Evolutionary conservation across 2,797 vertebrate species (phyloP).

Genomic region (Aselliscus stoliczkanus): DNA sequence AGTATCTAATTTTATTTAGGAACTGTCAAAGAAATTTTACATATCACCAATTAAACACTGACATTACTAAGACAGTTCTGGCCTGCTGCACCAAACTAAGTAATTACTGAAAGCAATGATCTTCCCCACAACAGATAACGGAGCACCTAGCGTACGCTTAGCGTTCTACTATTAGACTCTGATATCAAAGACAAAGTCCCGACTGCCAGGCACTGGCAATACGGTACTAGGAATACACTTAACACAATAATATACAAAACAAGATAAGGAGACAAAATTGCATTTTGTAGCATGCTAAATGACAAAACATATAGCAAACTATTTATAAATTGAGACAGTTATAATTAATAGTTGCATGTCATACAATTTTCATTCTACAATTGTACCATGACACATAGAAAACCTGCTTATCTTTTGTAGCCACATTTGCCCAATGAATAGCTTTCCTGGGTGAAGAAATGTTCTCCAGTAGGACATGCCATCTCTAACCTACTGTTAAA

Average conservation of each 20-base stretch:
- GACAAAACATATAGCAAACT: constrained; percentile 1
- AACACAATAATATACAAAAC: background rate
- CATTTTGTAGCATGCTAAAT: background rate
- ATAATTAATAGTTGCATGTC: background rate
- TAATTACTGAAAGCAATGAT: background rate
- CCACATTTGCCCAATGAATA: background rate
- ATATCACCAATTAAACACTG: constrained; percentile 8
- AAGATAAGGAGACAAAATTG: background rate
- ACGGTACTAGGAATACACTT: background rate
- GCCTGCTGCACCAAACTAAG: background rate
- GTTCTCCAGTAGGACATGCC: background rate
- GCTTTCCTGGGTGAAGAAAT: background rate
- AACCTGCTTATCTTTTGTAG: background rate
- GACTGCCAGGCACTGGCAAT: background rate
- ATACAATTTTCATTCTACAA: constrained; percentile 20
- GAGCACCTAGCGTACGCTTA: background rate
- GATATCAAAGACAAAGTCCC: background rate
- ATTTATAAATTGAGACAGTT: background rate
- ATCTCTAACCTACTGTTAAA: constrained; percentile 24
- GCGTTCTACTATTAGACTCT: background rate
- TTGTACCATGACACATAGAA: background rate
- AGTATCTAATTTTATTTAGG: background rate
- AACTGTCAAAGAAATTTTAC: constrained; percentile 18
- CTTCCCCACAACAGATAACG: background rate
- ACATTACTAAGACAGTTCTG: background rate